Conservation (phyloP, 1,140 invertebrate genomes). For the Leptopilina boulardi region DNA sequence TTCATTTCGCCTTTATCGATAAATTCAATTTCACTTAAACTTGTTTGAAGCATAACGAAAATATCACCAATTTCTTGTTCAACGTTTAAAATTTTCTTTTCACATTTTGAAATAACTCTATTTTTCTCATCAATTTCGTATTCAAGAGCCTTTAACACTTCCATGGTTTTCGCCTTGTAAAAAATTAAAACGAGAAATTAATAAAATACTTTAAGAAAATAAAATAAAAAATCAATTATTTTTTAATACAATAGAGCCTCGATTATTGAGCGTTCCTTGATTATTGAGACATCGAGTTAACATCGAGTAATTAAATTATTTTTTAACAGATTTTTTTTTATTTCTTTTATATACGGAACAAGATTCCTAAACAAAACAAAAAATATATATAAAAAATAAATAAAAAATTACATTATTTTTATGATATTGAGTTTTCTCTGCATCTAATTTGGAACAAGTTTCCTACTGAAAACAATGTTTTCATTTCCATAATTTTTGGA, state of each 20-base stretch:
- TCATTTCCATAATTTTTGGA: too few species aligned
- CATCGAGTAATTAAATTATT: too few species aligned
- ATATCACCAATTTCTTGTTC: constrained; percentile 52
- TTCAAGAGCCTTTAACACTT: constrained; percentile 42
- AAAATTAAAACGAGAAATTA: neutral
- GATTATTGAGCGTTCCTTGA: too few species aligned
- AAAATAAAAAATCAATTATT: neutral
- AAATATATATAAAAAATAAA: too few species aligned
- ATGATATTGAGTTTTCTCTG: too few species aligned
- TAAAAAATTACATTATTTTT: too few species aligned
- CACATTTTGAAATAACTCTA: constrained; percentile 48
- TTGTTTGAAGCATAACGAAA: constrained; percentile 49
- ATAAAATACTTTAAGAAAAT: neutral
- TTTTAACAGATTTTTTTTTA: too few species aligned
- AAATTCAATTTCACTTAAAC: constrained; percentile 47
- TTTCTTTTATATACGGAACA: too few species aligned
- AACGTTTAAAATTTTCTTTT: constrained; percentile 47
- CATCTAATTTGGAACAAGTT: too few species aligned
- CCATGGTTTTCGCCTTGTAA: constrained; percentile 34
- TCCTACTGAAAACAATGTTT: too few species aligned
- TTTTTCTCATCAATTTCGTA: constrained; percentile 50
- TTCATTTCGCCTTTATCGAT: constrained; percentile 46
- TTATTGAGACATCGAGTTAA: too few species aligned
- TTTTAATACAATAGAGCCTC: neutral
- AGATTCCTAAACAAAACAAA: too few species aligned